Conservation (phyloP, 2,797 vertebrate genomes). For the Myotis findleyi region DNA sequence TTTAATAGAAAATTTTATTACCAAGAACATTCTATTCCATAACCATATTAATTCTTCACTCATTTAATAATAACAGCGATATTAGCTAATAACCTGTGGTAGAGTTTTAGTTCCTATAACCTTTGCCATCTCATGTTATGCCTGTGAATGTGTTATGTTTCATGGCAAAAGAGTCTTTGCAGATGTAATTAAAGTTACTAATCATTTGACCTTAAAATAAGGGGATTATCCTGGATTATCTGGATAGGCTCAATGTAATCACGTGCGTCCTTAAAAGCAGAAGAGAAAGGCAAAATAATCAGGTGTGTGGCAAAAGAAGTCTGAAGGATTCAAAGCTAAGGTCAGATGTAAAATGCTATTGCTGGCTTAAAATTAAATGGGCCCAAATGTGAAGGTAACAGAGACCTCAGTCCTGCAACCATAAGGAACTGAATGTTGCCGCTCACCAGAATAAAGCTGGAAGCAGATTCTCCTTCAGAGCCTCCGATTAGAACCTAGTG, state of each 20-base stretch:
- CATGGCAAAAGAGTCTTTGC: constrained; percentile 3
- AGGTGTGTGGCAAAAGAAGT: background rate
- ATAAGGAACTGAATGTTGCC: too few species aligned
- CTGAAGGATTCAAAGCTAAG: background rate
- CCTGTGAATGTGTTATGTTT: background rate
- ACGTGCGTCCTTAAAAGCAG: background rate
- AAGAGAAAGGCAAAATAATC: background rate
- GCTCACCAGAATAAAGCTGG: too few species aligned
- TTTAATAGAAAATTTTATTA: background rate
- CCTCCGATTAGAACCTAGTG: background rate
- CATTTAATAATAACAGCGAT: background rate
- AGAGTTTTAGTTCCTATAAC: background rate
- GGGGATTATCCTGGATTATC: background rate
- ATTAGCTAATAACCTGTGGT: background rate
- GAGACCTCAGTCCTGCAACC: too few species aligned
- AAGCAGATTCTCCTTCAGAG: too few species aligned
- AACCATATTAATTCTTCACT: background rate
- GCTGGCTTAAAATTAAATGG: background rate
- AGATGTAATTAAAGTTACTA: background rate
- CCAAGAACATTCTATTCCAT: background rate
- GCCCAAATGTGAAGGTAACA: background rate
- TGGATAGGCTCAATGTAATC: background rate
- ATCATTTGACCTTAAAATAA: background rate
- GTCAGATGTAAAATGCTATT: background rate
- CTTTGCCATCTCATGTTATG: background rate